These are phyloP conservation scores for Lasioglossum malachurum DNA, from an alignment of 2,888 invertebrate genomes.

Conservation along the genomic window DNA sequence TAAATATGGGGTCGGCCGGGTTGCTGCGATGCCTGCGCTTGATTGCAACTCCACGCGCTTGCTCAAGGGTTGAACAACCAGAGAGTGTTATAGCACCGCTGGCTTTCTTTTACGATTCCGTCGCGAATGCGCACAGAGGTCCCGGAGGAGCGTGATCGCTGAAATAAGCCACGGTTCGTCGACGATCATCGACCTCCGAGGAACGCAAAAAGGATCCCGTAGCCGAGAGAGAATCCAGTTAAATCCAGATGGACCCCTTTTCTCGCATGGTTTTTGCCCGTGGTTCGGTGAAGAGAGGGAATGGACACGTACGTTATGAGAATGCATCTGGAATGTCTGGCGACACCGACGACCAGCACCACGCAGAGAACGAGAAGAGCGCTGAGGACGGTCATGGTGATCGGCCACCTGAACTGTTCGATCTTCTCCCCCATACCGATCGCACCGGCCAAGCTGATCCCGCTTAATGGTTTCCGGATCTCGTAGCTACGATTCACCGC, in stretches of 20 bases:
- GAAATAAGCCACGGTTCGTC: neutral
- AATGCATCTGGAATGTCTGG: conserved; percentile 94
- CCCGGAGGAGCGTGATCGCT: neutral
- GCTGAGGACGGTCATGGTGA: conserved; percentile 95
- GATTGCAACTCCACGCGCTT: neutral
- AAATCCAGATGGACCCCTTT: conserved; percentile 12
- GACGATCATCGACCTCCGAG: conserved; percentile 13
- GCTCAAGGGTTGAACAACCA: neutral
- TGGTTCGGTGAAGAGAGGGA: neutral
- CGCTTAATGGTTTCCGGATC: conserved; percentile 90
- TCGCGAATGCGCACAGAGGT: neutral
- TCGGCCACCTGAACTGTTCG: conserved; percentile 93
- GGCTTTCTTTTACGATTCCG: conserved; percentile 3
- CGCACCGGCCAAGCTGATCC: conserved; percentile 89
- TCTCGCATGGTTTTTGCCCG: conserved; percentile 4
- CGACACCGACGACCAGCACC: conserved; percentile 95
- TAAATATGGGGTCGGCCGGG: neutral
- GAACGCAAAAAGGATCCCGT: conserved; percentile 2
- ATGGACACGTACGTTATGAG: conserved; percentile 89
- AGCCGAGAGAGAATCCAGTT: conserved; percentile 5
- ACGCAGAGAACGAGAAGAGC: conserved; percentile 94
- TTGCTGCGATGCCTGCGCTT: neutral
- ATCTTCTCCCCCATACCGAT: conserved; percentile 89
- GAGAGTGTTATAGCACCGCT: neutral
- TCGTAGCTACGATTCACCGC: conserved; percentile 92